Evolutionary conservation across 2,888 invertebrate species (phyloP), one percentile per base, ranked within the genome.

Genomic region (Smittia sp.): DNA sequence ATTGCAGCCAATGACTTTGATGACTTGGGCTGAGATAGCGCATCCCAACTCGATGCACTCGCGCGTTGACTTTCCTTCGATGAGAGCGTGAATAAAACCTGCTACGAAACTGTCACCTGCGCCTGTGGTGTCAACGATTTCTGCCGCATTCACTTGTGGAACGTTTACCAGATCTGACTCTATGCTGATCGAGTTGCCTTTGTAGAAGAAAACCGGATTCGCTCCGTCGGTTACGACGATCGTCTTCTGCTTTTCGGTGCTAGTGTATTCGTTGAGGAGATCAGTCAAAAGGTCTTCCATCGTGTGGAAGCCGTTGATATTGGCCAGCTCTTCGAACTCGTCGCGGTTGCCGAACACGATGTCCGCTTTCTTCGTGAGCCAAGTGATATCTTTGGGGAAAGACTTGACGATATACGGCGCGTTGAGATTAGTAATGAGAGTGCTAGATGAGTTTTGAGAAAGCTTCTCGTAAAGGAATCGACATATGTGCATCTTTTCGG

Each of bases 51-150:
- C 79, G 11, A 84, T 78, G 77, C 86, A 85, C 63, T 81, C 80
- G 32, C 79, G 78, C 11, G 84, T 76, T 15, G 80, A 75, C 27
- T 81, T 79, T 58, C 81, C 80, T 67, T 79, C 78, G 54, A 85
- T 79, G 76, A 84, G 80, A 6, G 83, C 84, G n/a, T 83, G 82
- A 65, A 87, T 77, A 78, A 87, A 87, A 0, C 86, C 87, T 3
- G 85, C 86, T 0, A 84, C 84, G 80, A 88, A 87, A 1, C 87
- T 81, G 79, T 88, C 88, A 0, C 87, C 87, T 2, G 86, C 86
- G 1, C 87, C 87, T 0, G 86, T 86, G 1, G 86, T 85, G 78
- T 88, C 87, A 66, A 83, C 81, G 67, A 87, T 80, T 41, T 81
- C 77, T 13, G 78, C 76, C 9, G 78, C 73, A 0, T 81, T 78